phyloP scores from a whole-genome alignment of 2,888 invertebrate species.

The Artemia sinica region DNA sequence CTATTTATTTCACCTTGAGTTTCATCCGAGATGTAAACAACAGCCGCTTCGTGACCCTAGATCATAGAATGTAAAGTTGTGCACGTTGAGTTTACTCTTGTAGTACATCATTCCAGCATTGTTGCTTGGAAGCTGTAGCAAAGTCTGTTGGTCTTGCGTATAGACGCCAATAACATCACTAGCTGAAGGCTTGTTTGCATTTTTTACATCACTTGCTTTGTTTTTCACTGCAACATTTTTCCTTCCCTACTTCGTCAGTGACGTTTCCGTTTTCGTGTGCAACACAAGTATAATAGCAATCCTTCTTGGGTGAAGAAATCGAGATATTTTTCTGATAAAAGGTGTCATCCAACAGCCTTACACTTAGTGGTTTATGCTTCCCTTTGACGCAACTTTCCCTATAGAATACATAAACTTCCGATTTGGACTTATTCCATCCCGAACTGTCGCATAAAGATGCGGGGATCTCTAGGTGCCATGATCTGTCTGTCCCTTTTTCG shows the following conservation, averaged over 20 bases:
- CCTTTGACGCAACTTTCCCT: background rate
- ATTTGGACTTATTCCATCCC: background rate
- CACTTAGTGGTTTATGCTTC: conserved; percentile 4
- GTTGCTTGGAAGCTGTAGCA: background rate
- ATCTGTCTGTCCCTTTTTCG: background rate
- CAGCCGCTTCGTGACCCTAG: background rate
- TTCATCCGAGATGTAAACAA: background rate
- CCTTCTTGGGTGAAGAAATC: background rate
- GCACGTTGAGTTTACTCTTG: background rate
- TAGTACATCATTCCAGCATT: conserved; percentile 4
- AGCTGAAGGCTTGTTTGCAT: background rate
- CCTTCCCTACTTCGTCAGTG: background rate
- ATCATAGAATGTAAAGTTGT: background rate
- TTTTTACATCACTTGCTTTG: background rate
- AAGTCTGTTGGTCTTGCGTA: background rate
- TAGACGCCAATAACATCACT: background rate
- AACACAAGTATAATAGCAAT: too few relatives aligned
- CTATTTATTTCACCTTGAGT: background rate
- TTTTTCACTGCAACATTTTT: background rate
- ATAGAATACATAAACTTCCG: background rate
- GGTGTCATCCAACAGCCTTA: background rate
- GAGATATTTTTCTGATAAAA: conserved; percentile 14
- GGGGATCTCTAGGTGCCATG: conserved; percentile 11
- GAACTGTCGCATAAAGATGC: background rate
- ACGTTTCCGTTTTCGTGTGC: background rate